Evolutionary conservation across 2,888 invertebrate species (phyloP).

Genomic region (Eulithis testata): DNA sequence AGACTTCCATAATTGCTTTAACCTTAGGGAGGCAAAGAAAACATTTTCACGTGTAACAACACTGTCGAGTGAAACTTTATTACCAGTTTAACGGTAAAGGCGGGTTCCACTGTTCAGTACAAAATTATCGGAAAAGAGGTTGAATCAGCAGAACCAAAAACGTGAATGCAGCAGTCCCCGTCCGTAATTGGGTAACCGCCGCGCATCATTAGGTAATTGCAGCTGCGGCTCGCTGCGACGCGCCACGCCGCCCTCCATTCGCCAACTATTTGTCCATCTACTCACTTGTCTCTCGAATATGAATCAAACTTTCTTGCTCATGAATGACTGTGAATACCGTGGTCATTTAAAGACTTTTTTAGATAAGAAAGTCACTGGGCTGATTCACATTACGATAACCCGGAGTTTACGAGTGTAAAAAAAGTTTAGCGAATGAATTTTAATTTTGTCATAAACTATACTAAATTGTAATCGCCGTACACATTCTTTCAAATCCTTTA

Average conservation of each 20-base stretch:
- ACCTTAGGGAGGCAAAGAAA: conserved; percentile 34
- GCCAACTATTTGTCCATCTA: conserved; percentile 39
- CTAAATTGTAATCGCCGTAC: not conserved
- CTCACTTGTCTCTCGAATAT: conserved; percentile 44
- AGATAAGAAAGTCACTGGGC: too few species aligned
- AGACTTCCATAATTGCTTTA: conserved; percentile 29
- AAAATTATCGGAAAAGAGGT: conserved; percentile 58
- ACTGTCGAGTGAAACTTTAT: conserved; percentile 34
- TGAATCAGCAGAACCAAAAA: conserved; percentile 71
- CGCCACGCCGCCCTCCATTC: conserved; percentile 29
- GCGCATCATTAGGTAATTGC: conserved; percentile 81
- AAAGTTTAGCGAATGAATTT: too few species aligned
- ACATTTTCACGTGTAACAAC: conserved; percentile 36
- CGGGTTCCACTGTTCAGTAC: conserved; percentile 47
- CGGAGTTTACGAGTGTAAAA: too few species aligned
- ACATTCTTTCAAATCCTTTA: too few species aligned
- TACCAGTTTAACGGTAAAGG: conserved; percentile 33
- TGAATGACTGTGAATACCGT: too few species aligned
- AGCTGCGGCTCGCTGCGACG: conserved; percentile 61
- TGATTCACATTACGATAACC: too few species aligned
- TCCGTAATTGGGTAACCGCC: conserved; percentile 74
- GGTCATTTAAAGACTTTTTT: too few species aligned
- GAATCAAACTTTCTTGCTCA: too few species aligned
- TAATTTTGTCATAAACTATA: too few species aligned
- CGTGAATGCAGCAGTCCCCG: conserved; percentile 65